These are phyloP conservation scores for Sinotaia quadrata DNA, from an alignment of 2,888 invertebrate genomes.

Conservation along the genomic window DNA sequence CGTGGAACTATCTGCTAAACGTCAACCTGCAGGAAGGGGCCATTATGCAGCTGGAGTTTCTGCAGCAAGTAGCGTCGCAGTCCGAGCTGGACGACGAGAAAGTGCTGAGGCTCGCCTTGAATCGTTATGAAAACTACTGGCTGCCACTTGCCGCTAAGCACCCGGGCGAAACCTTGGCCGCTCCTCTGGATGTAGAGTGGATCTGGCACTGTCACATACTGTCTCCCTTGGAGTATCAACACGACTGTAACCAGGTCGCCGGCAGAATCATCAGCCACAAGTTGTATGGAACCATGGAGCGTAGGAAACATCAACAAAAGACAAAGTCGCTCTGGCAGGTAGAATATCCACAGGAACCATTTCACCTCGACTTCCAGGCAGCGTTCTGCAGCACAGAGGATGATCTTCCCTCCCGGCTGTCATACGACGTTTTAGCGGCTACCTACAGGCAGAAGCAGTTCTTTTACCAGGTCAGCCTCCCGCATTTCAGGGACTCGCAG, in stretches of 20 bases:
- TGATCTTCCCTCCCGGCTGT: slow-evolving; percentile 30
- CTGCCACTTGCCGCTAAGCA: slow-evolving; percentile 70
- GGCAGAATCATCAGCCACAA: slow-evolving; percentile 62
- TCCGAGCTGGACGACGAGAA: slow-evolving; percentile 21
- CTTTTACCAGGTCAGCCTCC: slow-evolving; percentile 74
- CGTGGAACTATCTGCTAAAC: slow-evolving; percentile 27
- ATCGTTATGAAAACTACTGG: slow-evolving; percentile 73
- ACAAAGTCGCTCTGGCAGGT: slow-evolving; percentile 61
- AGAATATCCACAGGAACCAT: slow-evolving; percentile 63
- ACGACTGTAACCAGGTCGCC: slow-evolving; percentile 57
- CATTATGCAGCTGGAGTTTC: slow-evolving; percentile 19
- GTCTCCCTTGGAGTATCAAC: slow-evolving; percentile 58
- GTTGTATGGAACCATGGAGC: slow-evolving; percentile 61
- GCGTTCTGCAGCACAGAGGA: slow-evolving; percentile 21
- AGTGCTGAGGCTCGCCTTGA: slow-evolving; percentile 70
- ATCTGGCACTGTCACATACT: slow-evolving; percentile 73
- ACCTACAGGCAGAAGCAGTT: slow-evolving; percentile 73
- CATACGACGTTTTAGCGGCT: slow-evolving; percentile 72
- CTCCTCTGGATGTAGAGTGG: slow-evolving; percentile 74
- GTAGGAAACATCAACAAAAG: slow-evolving; percentile 54
- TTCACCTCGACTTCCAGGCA: slow-evolving; percentile 46
- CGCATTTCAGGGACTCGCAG: slow-evolving; percentile 72
- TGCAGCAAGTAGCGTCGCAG: slow-evolving; percentile 7
- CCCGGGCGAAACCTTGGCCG: slow-evolving; percentile 52
- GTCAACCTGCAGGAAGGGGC: slow-evolving; percentile 25